phyloP scores from a whole-genome alignment of 1,140 invertebrate genomes.

The Pseudomyrmex cubaensis region DNA sequence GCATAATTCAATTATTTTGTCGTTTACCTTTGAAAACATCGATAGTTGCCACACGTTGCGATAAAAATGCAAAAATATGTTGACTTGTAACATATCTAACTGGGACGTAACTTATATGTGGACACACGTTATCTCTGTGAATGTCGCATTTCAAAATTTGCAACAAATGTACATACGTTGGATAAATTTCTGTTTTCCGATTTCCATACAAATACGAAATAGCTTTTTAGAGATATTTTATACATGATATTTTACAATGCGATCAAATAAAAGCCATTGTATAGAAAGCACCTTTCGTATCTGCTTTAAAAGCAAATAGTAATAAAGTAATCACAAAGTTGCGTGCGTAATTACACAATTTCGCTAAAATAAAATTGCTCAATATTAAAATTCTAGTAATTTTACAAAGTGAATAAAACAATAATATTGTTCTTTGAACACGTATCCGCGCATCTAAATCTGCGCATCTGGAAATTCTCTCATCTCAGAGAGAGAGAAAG shows the following conservation, averaged over 20 bases:
- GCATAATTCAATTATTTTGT: constrained; percentile 17
- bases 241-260: constrained; percentile 20
- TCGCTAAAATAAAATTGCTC: background rate
- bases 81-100: constrained; percentile 23
- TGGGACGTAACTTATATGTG: background rate
- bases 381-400: background rate
- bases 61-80: constrained; percentile 10
- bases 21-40: background rate
- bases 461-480: background rate
- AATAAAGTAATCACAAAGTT: constrained; percentile 7
- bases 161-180: constrained; percentile 35
- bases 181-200: constrained; percentile 33
- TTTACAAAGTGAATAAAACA: background rate
- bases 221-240: background rate
- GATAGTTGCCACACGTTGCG: background rate
- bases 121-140: constrained; percentile 15
- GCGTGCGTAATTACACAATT: background rate
- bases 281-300: background rate
- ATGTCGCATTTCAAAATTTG: constrained; percentile 34
- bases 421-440: background rate
- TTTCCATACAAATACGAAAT: constrained; percentile 16
- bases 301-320: constrained; percentile 14
- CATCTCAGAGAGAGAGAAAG: constrained; percentile 1
- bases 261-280: constrained; percentile 15
- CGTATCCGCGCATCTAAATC: background rate